Evolutionary conservation across 2,797 vertebrate genomes (phyloP).

Genomic region (Sparus aurata): DNA sequence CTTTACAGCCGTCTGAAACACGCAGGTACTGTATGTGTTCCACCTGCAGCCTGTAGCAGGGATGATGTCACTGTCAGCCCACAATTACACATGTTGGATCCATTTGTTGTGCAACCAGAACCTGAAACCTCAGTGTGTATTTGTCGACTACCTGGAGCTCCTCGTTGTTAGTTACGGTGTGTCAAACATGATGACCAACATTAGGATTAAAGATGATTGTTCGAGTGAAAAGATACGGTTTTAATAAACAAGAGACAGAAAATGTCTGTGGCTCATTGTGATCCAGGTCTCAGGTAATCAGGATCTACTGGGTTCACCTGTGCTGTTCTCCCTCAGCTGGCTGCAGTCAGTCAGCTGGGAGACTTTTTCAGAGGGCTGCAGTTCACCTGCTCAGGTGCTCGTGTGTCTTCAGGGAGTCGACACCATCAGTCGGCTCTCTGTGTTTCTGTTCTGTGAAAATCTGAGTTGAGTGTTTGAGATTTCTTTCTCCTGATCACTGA

Average conservation of each 20-base stretch:
- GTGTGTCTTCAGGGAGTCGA: too few relatives aligned
- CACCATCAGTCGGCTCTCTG: too few relatives aligned
- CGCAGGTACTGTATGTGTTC: background rate
- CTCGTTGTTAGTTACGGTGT: background rate
- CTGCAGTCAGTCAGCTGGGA: too few relatives aligned
- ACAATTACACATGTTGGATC: background rate
- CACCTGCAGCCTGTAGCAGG: background rate
- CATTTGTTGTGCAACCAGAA: background rate
- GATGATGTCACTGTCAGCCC: conserved; percentile 3
- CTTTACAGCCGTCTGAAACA: background rate
- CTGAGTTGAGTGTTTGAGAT: too few relatives aligned
- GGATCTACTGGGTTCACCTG: too few relatives aligned
- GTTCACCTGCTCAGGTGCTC: too few relatives aligned
- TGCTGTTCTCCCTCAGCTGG: too few relatives aligned
- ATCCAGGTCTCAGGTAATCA: too few relatives aligned
- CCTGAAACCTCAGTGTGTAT: background rate
- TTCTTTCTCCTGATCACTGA: too few relatives aligned
- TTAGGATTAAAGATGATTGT: background rate
- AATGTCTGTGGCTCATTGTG: background rate
- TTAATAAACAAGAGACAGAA: background rate
- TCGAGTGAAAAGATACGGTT: too few relatives aligned
- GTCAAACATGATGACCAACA: background rate
- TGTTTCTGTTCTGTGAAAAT: too few relatives aligned
- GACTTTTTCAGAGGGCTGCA: too few relatives aligned
- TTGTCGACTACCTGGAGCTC: background rate